These are phyloP conservation scores for Cynodonichthys magdalenae DNA, from an alignment of 2,797 vertebrate genomes.

Conservation along the genomic window DNA sequence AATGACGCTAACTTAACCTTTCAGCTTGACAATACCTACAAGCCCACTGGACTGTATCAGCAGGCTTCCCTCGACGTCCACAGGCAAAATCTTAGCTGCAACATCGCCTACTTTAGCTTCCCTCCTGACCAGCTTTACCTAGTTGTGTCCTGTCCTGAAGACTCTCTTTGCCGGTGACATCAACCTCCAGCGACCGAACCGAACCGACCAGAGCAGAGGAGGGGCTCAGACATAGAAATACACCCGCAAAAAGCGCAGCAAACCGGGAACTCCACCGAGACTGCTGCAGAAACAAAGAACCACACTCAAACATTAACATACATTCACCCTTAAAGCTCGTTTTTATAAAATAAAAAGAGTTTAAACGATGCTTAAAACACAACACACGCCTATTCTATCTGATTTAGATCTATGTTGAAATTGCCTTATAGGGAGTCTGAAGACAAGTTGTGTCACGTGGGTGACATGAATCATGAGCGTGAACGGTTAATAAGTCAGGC, in stretches of 20 bases:
- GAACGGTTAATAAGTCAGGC: neutral
- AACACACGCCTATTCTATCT: conserved; percentile 24
- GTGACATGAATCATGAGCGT: conserved; percentile 2
- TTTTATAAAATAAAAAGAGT: neutral
- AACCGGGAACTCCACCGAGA: rapidly evolving
- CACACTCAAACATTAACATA: neutral
- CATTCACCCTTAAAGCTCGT: neutral
- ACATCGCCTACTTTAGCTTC: conserved; percentile 65
- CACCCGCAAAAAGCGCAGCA: neutral
- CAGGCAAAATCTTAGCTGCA: conserved; percentile 48
- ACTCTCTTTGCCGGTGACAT: conserved; percentile 66
- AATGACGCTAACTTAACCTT: conserved; percentile 42
- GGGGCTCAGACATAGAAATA: conserved; percentile 47
- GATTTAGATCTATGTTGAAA: conserved; percentile 19
- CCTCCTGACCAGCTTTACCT: conserved; percentile 47
- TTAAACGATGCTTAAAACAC: neutral
- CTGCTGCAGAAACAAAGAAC: rapidly evolving
- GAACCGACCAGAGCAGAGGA: conserved; percentile 25
- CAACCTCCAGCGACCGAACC: conserved; percentile 57
- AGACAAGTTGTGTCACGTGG: conserved; percentile 40
- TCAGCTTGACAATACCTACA: conserved; percentile 41
- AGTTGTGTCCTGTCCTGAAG: conserved; percentile 72
- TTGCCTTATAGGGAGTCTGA: conserved; percentile 1
- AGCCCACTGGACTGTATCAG: conserved; percentile 44
- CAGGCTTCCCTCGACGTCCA: conserved; percentile 63